Percentiles rank a stretch among this genome's conserved stretches.
These are phyloP conservation scores for Volucella zonaria DNA, from an alignment of 2,888 invertebrate genomes.

Conservation along the genomic window DNA sequence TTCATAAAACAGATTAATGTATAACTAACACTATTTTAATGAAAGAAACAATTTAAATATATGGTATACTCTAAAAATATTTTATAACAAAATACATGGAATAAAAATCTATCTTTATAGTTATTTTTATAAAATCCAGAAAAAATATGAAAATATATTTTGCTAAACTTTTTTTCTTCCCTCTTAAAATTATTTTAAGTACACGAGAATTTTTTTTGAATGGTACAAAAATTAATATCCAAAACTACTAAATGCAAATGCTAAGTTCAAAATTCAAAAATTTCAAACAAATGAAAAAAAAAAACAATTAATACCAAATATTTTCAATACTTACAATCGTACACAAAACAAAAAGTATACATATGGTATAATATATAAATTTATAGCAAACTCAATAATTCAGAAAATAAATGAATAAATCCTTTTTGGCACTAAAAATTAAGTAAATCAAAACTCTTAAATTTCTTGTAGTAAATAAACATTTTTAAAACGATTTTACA, in stretches of 20 bases:
- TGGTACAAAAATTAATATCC: slow-evolving; percentile 40
- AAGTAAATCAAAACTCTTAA: slow-evolving; percentile 10
- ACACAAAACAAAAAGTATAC: slow-evolving; percentile 53
- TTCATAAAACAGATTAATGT: slow-evolving; percentile 47
- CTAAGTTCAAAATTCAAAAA: slow-evolving; percentile 43
- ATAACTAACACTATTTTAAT: slow-evolving; percentile 42
- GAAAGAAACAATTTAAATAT: slow-evolving; percentile 5
- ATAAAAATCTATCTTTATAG: slow-evolving; percentile 19
- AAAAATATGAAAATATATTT: slow-evolving; percentile 47
- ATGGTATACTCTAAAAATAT: too few species aligned
- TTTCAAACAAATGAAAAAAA: slow-evolving; percentile 10
- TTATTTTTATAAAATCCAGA: slow-evolving; percentile 52
- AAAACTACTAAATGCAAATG: slow-evolving; percentile 36
- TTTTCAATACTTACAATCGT: slow-evolving; percentile 58
- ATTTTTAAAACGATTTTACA: slow-evolving; percentile 32
- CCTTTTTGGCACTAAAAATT: slow-evolving; percentile 41
- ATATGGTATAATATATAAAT: neutral
- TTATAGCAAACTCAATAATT: slow-evolving; percentile 34
- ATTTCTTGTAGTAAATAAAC: slow-evolving; percentile 34
- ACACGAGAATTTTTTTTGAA: slow-evolving; percentile 28
- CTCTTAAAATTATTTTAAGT: slow-evolving; percentile 39
- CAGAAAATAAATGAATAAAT: neutral
- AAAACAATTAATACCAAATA: slow-evolving; percentile 1
- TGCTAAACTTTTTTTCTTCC: slow-evolving; percentile 39
- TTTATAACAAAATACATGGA: slow-evolving; percentile 22